These are phyloP conservation scores for Myrmecophaga tridactyla DNA, from an alignment of 2,113 vertebrate species.

Conservation along the genomic window DNA sequence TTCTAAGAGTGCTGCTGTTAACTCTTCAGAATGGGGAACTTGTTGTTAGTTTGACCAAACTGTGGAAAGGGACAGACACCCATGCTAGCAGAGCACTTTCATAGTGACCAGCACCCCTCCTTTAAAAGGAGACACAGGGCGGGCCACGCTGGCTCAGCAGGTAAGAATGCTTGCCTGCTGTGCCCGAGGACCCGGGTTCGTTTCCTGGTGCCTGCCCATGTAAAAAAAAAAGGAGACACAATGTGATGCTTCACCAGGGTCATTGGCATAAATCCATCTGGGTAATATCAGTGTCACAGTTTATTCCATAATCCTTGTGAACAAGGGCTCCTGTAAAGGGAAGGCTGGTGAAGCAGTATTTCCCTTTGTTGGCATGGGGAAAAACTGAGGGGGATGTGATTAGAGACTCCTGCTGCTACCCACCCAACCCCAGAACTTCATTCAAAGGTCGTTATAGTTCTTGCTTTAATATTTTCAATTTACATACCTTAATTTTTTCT, in stretches of 20 bases:
- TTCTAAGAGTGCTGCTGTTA: constrained; percentile 64
- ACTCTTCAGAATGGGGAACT: constrained; percentile 59
- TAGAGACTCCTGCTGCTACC: background rate
- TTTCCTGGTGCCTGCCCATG: too few relatives aligned
- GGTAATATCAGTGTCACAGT: constrained; percentile 78
- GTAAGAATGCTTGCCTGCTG: too few relatives aligned
- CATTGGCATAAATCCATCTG: constrained; percentile 79
- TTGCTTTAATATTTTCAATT: constrained; percentile 59
- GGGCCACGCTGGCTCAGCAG: too few relatives aligned
- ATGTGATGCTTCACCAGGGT: constrained; percentile 73
- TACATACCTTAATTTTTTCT: constrained; percentile 30
- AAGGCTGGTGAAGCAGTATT: background rate
- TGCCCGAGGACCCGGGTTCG: too few relatives aligned
- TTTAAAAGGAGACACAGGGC: constrained; percentile 76
- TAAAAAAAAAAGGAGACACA: constrained; percentile 75
- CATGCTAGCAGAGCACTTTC: background rate
- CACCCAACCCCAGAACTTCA: background rate
- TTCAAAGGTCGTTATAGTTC: constrained; percentile 22
- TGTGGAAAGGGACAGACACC: background rate
- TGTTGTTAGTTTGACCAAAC: background rate
- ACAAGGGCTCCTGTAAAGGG: constrained; percentile 69
- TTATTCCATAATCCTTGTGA: constrained; percentile 51
- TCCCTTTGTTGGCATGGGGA: background rate
- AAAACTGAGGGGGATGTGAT: background rate
- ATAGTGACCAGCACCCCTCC: constrained; percentile 48